phyloP scores from a whole-genome alignment of 1,140 invertebrate species.

The Battus philenor region DNA sequence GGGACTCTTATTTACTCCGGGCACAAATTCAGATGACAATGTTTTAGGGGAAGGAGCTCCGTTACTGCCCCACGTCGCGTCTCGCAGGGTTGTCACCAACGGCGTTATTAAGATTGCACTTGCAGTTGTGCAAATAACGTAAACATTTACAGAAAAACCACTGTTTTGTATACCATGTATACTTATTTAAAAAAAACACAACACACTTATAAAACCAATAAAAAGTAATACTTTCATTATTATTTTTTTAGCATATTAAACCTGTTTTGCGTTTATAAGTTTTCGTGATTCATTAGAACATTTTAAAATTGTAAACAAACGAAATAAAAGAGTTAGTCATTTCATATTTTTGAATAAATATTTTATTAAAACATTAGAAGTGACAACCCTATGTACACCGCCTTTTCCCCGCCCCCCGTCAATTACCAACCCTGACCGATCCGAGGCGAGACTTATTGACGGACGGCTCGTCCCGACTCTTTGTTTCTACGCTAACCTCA shows the following conservation, averaged over 20 bases:
- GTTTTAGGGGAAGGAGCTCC: constrained; percentile 72
- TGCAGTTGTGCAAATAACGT: no score
- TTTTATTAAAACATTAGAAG: constrained; percentile 11
- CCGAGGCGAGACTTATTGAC: constrained; percentile 71
- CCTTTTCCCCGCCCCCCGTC: constrained; percentile 52
- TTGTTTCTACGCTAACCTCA: constrained; percentile 28
- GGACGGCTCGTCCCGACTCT: constrained; percentile 43
- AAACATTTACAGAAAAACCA: no score
- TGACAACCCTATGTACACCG: constrained; percentile 43
- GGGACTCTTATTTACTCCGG: constrained; percentile 73
- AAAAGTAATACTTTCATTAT: no score
- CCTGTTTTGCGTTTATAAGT: no score
- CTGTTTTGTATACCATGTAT: no score
- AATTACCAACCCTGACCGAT: constrained; percentile 71
- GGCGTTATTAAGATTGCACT: background rate
- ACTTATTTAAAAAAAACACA: no score
- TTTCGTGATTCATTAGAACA: no score
- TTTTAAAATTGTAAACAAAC: no score
- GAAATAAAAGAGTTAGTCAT: no score
- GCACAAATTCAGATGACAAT: constrained; percentile 75
- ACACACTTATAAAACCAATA: no score
- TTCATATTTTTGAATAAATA: no score
- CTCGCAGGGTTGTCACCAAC: constrained; percentile 43
- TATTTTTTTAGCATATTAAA: no score
- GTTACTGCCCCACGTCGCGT: constrained; percentile 50